A percentile compares a stretch with the other conserved stretches of the same genome.
phyloP scores from a whole-genome alignment of 92 coral and sea anemone species.

The Anthopleura xanthogrammica region DNA sequence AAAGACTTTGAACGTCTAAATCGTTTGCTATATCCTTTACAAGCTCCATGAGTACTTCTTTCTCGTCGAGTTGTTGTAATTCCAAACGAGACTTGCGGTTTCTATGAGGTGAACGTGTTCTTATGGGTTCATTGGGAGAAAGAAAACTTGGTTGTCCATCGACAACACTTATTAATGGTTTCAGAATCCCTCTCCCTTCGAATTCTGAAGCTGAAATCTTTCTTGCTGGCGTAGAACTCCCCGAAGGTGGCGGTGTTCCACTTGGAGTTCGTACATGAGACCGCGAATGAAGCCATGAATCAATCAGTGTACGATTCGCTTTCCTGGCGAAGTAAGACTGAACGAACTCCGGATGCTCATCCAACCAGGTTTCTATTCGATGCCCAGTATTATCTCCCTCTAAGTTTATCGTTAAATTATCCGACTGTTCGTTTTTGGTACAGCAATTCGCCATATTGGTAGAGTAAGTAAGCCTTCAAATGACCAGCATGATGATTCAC shows the following conservation, averaged over 20 bases:
- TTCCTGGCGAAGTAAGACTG: conserved; percentile 97
- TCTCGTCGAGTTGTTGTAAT: conserved; percentile 95
- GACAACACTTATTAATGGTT: conserved; percentile 92
- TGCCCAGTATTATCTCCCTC: conserved; percentile 78
- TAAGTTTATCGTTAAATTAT: conserved; percentile 61
- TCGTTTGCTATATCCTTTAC: conserved; percentile 98
- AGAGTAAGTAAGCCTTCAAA: conserved; percentile 17
- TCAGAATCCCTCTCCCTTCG: conserved; percentile 94
- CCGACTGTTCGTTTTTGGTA: conserved; percentile 81
- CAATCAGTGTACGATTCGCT: conserved; percentile 88
- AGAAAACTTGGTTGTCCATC: conserved; percentile 98
- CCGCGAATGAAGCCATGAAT: conserved; percentile 91
- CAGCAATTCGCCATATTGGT: conserved; percentile 87
- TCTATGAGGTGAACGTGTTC: conserved; percentile 80
- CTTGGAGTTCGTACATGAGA: conserved; percentile 86
- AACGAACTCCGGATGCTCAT: conserved; percentile 99
- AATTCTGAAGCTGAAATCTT: conserved; percentile 99
- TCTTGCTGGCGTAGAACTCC: conserved; percentile 95
- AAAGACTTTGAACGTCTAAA: conserved; percentile 89
- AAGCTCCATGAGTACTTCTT: conserved; percentile 95
- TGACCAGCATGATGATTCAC: conserved; percentile 38
- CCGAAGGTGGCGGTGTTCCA: conserved; percentile 99
- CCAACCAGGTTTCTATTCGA: conserved; percentile 88
- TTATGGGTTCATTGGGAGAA: conserved; percentile 80
- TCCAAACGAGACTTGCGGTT: conserved; percentile 94